These are phyloP conservation scores for Odontamblyopus lacepedii DNA, from an alignment of 2,797 vertebrate genomes.

Conservation along the genomic window DNA sequence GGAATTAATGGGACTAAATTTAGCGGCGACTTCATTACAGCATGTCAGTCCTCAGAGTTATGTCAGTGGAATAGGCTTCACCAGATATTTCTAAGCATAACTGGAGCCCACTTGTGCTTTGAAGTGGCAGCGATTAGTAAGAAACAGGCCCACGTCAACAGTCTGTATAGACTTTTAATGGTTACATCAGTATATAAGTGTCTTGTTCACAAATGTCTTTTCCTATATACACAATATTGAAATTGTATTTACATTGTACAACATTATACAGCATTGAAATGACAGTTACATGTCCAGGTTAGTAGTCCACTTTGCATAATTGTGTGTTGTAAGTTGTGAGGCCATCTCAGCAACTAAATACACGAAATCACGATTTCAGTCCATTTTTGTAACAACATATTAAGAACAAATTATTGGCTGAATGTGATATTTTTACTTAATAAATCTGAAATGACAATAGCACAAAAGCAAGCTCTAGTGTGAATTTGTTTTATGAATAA, in stretches of 20 bases:
- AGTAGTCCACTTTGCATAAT: not conserved
- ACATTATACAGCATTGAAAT: not conserved
- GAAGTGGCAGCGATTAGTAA: conserved; percentile 21
- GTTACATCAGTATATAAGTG: not conserved
- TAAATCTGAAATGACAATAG: too few species aligned
- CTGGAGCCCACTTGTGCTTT: conserved; percentile 20
- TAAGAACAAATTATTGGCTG: too few species aligned
- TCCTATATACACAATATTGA: not conserved
- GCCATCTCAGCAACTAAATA: too few species aligned
- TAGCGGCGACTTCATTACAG: conserved; percentile 42
- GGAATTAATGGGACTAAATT: conserved; percentile 47
- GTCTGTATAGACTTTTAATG: conserved; percentile 3
- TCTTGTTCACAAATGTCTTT: not conserved
- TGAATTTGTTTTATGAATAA: too few species aligned
- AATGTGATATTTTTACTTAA: too few species aligned
- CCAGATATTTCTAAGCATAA: conserved; percentile 35
- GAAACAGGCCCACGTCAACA: not conserved
- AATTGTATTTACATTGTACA: not conserved
- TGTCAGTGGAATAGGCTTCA: conserved; percentile 22
- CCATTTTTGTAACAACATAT: too few species aligned
- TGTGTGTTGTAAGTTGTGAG: not conserved
- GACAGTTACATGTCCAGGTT: not conserved
- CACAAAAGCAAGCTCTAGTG: too few species aligned
- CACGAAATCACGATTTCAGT: too few species aligned
- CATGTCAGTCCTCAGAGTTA: conserved; percentile 29